Percentiles rank a stretch among this genome's conserved stretches.
phyloP scores from a whole-genome alignment of 2,113 vertebrate species.

The Dasyurus viverrinus region DNA sequence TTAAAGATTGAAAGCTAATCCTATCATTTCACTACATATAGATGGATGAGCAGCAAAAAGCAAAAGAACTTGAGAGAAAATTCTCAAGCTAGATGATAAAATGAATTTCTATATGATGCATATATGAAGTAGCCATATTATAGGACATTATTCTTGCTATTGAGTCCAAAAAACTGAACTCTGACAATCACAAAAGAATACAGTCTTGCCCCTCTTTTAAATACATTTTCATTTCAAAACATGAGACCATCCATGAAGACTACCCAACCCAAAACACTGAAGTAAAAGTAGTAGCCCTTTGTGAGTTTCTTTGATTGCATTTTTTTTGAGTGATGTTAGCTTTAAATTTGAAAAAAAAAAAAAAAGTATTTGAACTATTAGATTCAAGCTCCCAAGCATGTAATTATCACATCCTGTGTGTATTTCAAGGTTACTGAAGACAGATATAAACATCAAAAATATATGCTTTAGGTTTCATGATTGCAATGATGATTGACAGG shows the following conservation, averaged over 20 bases:
- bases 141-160: not conserved
- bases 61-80: not conserved
- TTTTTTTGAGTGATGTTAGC: not conserved
- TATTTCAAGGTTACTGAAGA: not conserved
- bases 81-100: fast-evolving
- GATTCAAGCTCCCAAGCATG: not conserved
- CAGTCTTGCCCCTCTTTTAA: not conserved
- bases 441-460: constrained; percentile 18
- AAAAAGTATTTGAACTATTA: not conserved
- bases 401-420: not conserved
- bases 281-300: not conserved
- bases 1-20: not conserved
- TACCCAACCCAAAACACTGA: not conserved
- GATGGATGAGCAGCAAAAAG: not conserved
- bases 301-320: not conserved
- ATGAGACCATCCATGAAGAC: not conserved
- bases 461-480: not conserved
- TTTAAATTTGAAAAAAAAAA: not conserved
- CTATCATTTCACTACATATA: not conserved
- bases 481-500: not conserved
- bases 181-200: not conserved
- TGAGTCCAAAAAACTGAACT: not conserved
- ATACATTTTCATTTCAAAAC: not conserved
- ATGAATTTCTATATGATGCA: not conserved
- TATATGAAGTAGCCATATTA: not conserved